Evolutionary conservation across 53 echinoderm and acorn worm species (phyloP).

Genomic region (Echinarachnius parma): DNA sequence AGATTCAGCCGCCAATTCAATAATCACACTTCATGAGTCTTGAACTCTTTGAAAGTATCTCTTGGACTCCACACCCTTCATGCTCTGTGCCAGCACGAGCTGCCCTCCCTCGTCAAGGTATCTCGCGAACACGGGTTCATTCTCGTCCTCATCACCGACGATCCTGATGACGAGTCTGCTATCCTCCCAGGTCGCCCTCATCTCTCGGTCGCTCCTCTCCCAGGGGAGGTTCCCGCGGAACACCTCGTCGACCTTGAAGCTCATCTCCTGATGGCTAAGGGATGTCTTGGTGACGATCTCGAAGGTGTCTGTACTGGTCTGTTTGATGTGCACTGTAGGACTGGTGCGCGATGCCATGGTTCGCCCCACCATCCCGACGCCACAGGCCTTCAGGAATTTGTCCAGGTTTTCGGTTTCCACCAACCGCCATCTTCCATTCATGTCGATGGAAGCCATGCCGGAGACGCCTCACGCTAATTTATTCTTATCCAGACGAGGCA

Average conservation of each 20-base stretch:
- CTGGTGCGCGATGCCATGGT: conserved; percentile 60
- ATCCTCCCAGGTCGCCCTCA: conserved; percentile 53
- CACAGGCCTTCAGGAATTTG: conserved; percentile 72
- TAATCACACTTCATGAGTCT: not conserved
- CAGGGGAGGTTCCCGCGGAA: conserved; percentile 56
- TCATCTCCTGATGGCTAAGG: conserved; percentile 39
- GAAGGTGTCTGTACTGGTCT: conserved; percentile 14
- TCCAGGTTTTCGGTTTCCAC: conserved; percentile 71
- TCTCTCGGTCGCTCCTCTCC: conserved; percentile 57
- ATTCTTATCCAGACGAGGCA: not conserved
- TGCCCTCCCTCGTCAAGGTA: conserved; percentile 58
- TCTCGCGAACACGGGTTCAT: conserved; percentile 59
- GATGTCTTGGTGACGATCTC: conserved; percentile 27
- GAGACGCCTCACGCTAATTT: not conserved
- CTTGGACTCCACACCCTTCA: conserved; percentile 53
- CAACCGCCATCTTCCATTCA: conserved; percentile 75
- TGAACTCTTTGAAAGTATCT: conserved; percentile 56
- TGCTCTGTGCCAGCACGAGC: conserved; percentile 66
- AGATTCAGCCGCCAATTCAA: no score
- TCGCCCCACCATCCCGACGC: conserved; percentile 61
- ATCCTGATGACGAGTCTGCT: conserved; percentile 67
- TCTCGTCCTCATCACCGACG: conserved; percentile 40
- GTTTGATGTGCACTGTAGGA: conserved; percentile 69
- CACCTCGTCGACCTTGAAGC: conserved; percentile 51
- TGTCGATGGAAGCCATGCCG: conserved; percentile 23